phyloP scores from a whole-genome alignment of 2,113 vertebrate species.

The Oryzias javanicus region DNA sequence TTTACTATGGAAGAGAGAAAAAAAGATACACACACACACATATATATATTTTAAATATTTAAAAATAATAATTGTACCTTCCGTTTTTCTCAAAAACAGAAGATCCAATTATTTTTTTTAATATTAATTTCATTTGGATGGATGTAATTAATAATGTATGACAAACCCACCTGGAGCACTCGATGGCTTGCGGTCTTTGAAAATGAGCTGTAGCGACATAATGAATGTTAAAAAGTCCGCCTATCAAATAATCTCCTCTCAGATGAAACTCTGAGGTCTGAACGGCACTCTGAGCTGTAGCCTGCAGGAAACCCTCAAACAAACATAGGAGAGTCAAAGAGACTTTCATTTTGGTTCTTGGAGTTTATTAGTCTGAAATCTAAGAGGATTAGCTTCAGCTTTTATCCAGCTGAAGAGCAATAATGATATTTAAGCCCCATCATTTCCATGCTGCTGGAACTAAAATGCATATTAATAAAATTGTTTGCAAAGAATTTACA shows the following conservation, averaged over 20 bases:
- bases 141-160: background rate
- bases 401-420: constrained; percentile 8
- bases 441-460: constrained; percentile 43
- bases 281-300: constrained; percentile 1
- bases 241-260: constrained; percentile 64
- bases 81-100: too few relatives aligned
- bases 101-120: too few relatives aligned
- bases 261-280: constrained; percentile 55
- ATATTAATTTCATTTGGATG: background rate
- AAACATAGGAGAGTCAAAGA: constrained; percentile 18
- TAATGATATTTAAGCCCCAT: constrained; percentile 1
- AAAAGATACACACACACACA: too few relatives aligned
- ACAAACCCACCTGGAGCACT: constrained; percentile 64
- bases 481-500: constrained; percentile 30
- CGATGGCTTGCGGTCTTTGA: constrained; percentile 40
- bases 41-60: too few relatives aligned
- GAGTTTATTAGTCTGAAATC: background rate
- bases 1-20: background rate
- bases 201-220: background rate
- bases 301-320: constrained; percentile 3
- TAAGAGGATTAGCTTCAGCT: background rate
- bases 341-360: constrained; percentile 32
- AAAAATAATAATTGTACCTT: too few relatives aligned
- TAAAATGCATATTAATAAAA: constrained; percentile 1
- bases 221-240: constrained; percentile 69